Evolutionary conservation across 2,888 invertebrate genomes (phyloP).

Genomic region (Zaprionus obscuricornis): DNA sequence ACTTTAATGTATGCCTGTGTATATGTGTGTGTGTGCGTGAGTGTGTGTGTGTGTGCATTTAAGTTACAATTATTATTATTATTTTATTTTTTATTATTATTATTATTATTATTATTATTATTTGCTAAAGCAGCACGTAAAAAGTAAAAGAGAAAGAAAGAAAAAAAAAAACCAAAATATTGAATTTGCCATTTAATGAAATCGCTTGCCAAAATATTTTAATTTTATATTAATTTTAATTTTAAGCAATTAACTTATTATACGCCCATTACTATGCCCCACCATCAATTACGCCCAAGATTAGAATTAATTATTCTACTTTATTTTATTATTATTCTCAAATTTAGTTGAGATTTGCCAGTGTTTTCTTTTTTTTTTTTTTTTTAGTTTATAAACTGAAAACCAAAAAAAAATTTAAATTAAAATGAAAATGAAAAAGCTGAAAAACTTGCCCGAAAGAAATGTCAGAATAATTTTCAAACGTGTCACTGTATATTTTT

Average conservation of each 20-base stretch:
- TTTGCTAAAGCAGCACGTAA: too few relatives aligned
- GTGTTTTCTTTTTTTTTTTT: too few relatives aligned
- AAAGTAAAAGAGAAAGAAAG: background rate
- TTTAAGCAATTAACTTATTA: constrained; percentile 54
- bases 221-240: constrained; percentile 21
- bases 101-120: constrained; percentile 8
- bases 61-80: background rate
- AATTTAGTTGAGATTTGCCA: constrained; percentile 7
- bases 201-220: constrained; percentile 63
- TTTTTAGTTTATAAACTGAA: constrained; percentile 42
- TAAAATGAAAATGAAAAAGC: constrained; percentile 10
- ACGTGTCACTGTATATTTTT: constrained; percentile 60
- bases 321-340: background rate
- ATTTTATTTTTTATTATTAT: background rate
- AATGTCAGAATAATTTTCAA: constrained; percentile 27
- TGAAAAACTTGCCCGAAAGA: too few relatives aligned
- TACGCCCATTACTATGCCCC: constrained; percentile 13
- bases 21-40: background rate
- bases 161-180: constrained; percentile 33
- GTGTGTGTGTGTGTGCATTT: constrained; percentile 6
- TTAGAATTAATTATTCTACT: constrained; percentile 5
- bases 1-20: background rate
- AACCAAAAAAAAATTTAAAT: constrained; percentile 56
- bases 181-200: constrained; percentile 63
- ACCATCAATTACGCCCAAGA: constrained; percentile 33